Evolutionary conservation across 2,888 invertebrate species (phyloP), one percentile per base, ranked within the genome.

Genomic region (Cotesia congregata): DNA sequence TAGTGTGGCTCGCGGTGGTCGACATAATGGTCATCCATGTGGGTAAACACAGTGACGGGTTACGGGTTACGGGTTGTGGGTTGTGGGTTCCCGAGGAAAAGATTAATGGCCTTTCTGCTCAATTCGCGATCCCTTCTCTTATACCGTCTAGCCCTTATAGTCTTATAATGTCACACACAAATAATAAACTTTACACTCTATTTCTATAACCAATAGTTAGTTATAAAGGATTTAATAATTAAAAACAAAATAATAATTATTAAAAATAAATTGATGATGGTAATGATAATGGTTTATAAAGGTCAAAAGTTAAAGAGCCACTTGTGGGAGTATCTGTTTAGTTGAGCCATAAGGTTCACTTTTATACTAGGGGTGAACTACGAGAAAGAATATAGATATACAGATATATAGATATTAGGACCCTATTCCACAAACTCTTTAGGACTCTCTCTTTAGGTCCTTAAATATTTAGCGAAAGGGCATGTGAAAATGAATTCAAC

Each of bases 221-320:
- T 17, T 17, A 17, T 17, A 17, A 17, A 17, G 17, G 17, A 17
- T 17, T 17, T 17, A 17, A 71, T 15, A 67, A 71, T 62, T 38
- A 67, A 15, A 20, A 30, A 40, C 1, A 7, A 15, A 69, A 65
- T 38, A 69, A 72, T 67, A 75, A 74, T 70, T 76, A 73, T 69
- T 64, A 69, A 76, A 76, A 71, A 30, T 71, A 84, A 86, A 89
- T 88, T 88, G 89, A 88, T 88, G 89, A 88, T 86, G 84, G 84
- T 30, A 30, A 84, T 85, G 86, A 88, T 87, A 86, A 85, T 84
- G 84, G 83, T 30, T 30, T 30, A 30, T 30, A 30, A 85, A 88
- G 89, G 88, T 89, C 89, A 88, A 86, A 89, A 89, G 89, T 89
- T 89, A 89, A 89, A 89, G 89, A 89, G 89, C 89, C 89, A 89